Conservation (phyloP, 2,797 vertebrate genomes). For the Sebastiscus albofasciatus region DNA sequence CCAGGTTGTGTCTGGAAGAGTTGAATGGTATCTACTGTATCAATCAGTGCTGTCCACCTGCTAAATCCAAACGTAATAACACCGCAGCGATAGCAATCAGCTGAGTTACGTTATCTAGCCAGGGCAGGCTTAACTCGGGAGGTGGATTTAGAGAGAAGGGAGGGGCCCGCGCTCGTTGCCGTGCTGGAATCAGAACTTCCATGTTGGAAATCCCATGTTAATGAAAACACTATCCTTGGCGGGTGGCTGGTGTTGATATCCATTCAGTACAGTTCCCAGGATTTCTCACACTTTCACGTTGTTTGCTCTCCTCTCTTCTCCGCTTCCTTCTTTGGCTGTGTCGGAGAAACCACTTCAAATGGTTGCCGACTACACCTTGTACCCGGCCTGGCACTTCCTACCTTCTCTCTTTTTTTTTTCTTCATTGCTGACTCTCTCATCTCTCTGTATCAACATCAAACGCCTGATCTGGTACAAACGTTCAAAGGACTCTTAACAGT, state of each 20-base stretch:
- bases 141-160: slow-evolving; percentile 52
- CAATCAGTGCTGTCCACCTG: slow-evolving; percentile 60
- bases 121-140: slow-evolving; percentile 46
- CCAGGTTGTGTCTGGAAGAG: slow-evolving; percentile 35
- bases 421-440: slow-evolving; percentile 55
- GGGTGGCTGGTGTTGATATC: slow-evolving; percentile 73
- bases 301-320: slow-evolving; percentile 70
- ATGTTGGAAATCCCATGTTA: slow-evolving; percentile 78
- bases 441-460: slow-evolving; percentile 78
- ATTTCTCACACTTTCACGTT: slow-evolving; percentile 69
- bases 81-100: slow-evolving; percentile 60
- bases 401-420: slow-evolving; percentile 10
- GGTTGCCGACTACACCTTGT: slow-evolving; percentile 56
- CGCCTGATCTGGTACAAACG: slow-evolving; percentile 61
- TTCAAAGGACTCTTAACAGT: slow-evolving; percentile 70
- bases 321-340: slow-evolving; percentile 74
- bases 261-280: slow-evolving; percentile 74
- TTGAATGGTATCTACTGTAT: slow-evolving; percentile 46
- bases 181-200: slow-evolving; percentile 68
- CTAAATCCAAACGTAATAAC: slow-evolving; percentile 63
- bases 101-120: slow-evolving; percentile 57
- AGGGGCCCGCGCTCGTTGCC: slow-evolving; percentile 31
- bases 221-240: slow-evolving; percentile 78
- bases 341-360: slow-evolving; percentile 75
- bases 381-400: slow-evolving; percentile 55